Percentiles rank a stretch among this genome's conserved stretches.
phyloP scores from a whole-genome alignment of 2,113 vertebrate species.

The Salvelinus fontinalis region DNA sequence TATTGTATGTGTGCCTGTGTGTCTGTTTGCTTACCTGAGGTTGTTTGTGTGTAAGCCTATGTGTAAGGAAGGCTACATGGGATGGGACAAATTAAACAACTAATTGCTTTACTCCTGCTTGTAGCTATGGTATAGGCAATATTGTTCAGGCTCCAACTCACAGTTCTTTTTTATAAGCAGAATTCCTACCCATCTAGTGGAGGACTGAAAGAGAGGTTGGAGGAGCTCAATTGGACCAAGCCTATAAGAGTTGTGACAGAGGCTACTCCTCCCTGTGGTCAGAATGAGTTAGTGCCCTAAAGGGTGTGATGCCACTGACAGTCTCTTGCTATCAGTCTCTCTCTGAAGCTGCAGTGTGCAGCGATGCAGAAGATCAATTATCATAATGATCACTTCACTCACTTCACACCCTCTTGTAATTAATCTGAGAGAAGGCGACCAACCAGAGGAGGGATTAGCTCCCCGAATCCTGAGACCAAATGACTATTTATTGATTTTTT shows the following conservation, averaged over 20 bases:
- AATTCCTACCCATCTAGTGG: background rate
- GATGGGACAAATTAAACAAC: background rate
- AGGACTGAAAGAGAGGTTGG: background rate
- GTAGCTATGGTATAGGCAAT: background rate
- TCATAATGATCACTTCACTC: conserved; percentile 1
- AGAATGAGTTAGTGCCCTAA: background rate
- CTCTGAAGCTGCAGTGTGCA: background rate
- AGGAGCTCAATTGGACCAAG: background rate
- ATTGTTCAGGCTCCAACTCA: background rate
- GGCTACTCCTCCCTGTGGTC: conserved; percentile 32
- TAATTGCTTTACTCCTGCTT: background rate
- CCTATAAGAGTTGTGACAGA: background rate
- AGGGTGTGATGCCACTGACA: background rate
- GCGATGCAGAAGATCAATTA: conserved; percentile 11
- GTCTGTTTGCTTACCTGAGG: background rate
- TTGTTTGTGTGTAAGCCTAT: background rate
- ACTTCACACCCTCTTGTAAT: background rate
- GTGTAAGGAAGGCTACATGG: background rate
- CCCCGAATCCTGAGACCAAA: background rate
- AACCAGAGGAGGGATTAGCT: background rate
- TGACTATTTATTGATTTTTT: conserved; percentile 5
- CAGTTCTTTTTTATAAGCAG: background rate
- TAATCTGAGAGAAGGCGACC: background rate
- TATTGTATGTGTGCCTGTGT: background rate
- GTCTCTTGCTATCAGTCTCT: background rate